Base-by-base conservation (phyloP, 2,797 vertebrate species). In the Helarctos malayanus region DNA sequence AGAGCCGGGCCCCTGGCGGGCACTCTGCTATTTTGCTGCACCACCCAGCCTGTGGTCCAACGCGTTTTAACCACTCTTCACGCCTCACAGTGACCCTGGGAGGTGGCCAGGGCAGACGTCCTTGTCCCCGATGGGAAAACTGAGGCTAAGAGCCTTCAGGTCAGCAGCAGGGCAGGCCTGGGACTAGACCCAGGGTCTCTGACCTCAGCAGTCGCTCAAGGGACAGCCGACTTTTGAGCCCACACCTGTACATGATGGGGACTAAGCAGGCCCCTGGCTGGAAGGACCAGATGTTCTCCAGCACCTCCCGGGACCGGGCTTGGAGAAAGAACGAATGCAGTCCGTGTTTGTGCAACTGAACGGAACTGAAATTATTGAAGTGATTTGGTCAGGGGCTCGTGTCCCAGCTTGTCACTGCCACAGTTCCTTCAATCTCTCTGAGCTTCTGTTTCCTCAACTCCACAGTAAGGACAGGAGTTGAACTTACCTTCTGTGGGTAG, bases 1-100 rank as follows among this genome's bases (percentile, higher is more conserved):
- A 57, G 19, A 35, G 15, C 2, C 5, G 4, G 49, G 18, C 12
- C 0, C 14, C 65, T 19, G 7, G 15, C 27, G 4, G n/a, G 35
- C 49, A 3, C 52, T 29, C 81, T 1, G 0, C 2, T 14, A 16
- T 41, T 32, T 27, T 86, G 35, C 32, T 57, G 29, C 83, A 16
- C 47, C 81, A 27, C 41, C 52, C 32, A 3, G 78, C 16, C 1
- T 27, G 3, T 18, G 3, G 6, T 32, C 3, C 19, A 21, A 21
- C 23, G 89, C 49, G 14, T 49, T 81, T 59, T 68, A 5, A 41
- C 38, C 10, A 41, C 21, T 73, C 49, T 19, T 63, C 12, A 9
- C 45, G n/a, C 23, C 29, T 35, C 32, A 13, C 13, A 2, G 14
- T 27, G 23, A 59, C n/a, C 10, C 57, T 15, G 16, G 35, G 61